Percentiles rank a stretch among this genome's conserved stretches.
Evolutionary conservation across 35 echinoderm and acorn worm species (phyloP).

Genomic region (Apostichopus parvimensis): DNA sequence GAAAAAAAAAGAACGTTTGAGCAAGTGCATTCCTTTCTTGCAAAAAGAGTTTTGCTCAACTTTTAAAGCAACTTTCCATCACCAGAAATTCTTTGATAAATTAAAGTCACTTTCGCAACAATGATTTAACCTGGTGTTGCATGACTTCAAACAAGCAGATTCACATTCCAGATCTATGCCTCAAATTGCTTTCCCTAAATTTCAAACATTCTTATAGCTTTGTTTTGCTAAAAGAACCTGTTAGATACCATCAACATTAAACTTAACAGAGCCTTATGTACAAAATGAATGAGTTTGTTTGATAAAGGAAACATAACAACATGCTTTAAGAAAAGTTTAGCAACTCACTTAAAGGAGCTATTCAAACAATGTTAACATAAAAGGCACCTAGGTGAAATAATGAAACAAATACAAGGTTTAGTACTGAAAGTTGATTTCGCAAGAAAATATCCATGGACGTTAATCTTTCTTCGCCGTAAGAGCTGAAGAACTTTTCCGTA

Average conservation of each 20-base stretch:
- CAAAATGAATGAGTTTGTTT: background rate
- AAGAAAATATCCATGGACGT: background rate
- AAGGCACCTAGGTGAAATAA: background rate
- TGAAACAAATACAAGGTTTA: slow-evolving; percentile 7
- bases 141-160: no score
- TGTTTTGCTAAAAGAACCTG: background rate
- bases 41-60: no score
- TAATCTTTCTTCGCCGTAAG: background rate
- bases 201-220: no score
- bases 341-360: background rate
- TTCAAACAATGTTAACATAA: background rate
- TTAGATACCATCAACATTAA: background rate
- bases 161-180: no score
- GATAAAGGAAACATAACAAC: background rate
- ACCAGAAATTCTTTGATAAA: no score
- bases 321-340: background rate
- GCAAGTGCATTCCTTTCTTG: no score
- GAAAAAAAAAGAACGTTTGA: no score
- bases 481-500: background rate
- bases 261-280: background rate
- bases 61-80: no score
- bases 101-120: no score
- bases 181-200: no score
- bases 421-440: background rate
- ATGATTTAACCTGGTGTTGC: no score